These are phyloP conservation scores for Melinopterus prodromus DNA, from an alignment of 2,888 invertebrate species.

Conservation along the genomic window DNA sequence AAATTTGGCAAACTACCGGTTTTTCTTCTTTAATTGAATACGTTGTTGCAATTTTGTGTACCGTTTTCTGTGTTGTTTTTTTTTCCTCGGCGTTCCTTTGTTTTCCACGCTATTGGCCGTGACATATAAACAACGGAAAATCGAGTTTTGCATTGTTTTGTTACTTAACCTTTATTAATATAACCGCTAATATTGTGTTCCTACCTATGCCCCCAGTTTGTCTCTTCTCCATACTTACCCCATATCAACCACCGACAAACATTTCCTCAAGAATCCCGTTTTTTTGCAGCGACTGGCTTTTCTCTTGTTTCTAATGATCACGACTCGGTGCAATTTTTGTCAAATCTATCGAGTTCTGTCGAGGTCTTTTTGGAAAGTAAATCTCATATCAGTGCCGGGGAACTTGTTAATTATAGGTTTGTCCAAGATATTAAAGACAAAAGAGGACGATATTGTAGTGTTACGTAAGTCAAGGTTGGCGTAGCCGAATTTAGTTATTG, in stretches of 20 bases:
- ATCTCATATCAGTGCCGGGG: not conserved
- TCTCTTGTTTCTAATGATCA: not conserved
- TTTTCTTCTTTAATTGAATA: not conserved
- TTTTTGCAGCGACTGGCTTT: conserved; percentile 1
- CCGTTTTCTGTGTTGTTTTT: not conserved
- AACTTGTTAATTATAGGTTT: not conserved
- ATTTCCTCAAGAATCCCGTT: not conserved
- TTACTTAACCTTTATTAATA: not conserved
- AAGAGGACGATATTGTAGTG: not conserved
- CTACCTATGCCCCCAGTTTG: not conserved
- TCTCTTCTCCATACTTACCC: conserved; percentile 4
- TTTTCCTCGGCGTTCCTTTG: not conserved
- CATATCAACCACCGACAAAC: not conserved
- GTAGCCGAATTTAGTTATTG: not conserved
- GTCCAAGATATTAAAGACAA: not conserved
- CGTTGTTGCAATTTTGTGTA: not conserved
- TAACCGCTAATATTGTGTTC: not conserved
- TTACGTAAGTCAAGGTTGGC: not conserved
- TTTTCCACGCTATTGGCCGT: not conserved
- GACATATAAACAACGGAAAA: not conserved
- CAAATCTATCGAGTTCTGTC: not conserved
- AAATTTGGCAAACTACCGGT: not conserved
- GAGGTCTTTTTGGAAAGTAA: not conserved
- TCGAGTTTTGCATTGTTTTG: not conserved
- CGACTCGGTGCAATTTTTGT: not conserved